Percentiles rank a stretch among this genome's conserved stretches.
phyloP scores from a whole-genome alignment of 2,113 vertebrate species.

The Tachysurus fulvidraco region DNA sequence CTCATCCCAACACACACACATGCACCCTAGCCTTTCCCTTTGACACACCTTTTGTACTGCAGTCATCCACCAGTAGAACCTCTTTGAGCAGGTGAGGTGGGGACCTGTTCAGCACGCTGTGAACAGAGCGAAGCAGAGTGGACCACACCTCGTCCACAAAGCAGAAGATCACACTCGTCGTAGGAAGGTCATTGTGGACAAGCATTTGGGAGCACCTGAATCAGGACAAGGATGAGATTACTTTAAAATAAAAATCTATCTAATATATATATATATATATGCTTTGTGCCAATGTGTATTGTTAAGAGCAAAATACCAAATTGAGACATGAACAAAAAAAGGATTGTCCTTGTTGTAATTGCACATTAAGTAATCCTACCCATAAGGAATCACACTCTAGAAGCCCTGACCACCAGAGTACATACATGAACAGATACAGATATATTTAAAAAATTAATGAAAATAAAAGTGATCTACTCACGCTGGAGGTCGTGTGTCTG shows the following conservation, averaged over 20 bases:
- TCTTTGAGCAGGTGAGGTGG: conserved; percentile 84
- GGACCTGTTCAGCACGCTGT: conserved; percentile 91
- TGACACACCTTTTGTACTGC: conserved; percentile 85
- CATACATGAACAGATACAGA: neutral
- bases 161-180: conserved; percentile 92
- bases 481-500: conserved; percentile 87
- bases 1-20: neutral
- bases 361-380: neutral
- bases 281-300: neutral
- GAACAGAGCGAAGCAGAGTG: conserved; percentile 90
- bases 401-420: neutral
- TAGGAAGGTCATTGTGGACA: conserved; percentile 84
- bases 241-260: neutral
- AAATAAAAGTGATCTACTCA: conserved; percentile 70
- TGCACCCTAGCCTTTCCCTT: neutral
- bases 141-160: conserved; percentile 99
- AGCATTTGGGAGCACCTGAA: conserved; percentile 79
- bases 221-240: neutral
- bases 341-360: neutral
- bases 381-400: neutral
- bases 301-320: neutral
- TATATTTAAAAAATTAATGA: too few relatives aligned
- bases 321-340: neutral
- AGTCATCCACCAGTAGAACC: conserved; percentile 93
- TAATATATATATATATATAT: too few relatives aligned